Evolutionary conservation across 2,113 vertebrate genomes (phyloP), one percentile per base, ranked within the genome.

Genomic region (Neomonachus schauinslandi): DNA sequence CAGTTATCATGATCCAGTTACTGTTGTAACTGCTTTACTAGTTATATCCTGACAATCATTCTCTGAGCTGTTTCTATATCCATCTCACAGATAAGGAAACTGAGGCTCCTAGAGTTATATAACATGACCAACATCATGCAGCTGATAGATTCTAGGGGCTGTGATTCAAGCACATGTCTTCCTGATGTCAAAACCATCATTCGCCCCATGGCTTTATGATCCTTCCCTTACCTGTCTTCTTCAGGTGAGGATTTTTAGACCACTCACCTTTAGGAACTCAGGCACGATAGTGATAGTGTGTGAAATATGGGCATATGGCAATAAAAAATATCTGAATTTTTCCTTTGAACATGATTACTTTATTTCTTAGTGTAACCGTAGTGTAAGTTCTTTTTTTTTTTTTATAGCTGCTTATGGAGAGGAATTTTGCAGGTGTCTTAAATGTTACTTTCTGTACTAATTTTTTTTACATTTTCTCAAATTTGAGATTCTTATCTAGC

Each of bases 401-500:
- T 71, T 72, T 77, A 49, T 85, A 84, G 71, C 22, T 91, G n/a
- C 24, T 51, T 46, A 36, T 31, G 18, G 53, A 85, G 96, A 67
- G 49, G 49, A 88, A 63, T 91, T 65, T 90, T 80, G 36, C 61
- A 53, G 81, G 10, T 57, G 12, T 10, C 5, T 85, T 55, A 74
- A 82, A 72, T 82, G 21, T 55, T 71, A 82, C n/a, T 92, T 95
- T 74, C 95, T 97, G 22, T 93, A 24, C 51, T 89, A 51, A 51
- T 89, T 88, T 81, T 89, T 67, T 33, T 33, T 14, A 31, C 15
- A 77, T 77, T 93, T 61, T 12, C 31, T 76, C n/a, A 80, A 89
- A 67, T 87, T 49, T 72, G 55, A 72, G 65, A 91, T 85, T 97
- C 88, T 79, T 49, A 11, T 93, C 19, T 74, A 26, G 22, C 74